Base-by-base conservation (phyloP, 2,797 vertebrate species). In the Petrocephalus sullivani region DNA sequence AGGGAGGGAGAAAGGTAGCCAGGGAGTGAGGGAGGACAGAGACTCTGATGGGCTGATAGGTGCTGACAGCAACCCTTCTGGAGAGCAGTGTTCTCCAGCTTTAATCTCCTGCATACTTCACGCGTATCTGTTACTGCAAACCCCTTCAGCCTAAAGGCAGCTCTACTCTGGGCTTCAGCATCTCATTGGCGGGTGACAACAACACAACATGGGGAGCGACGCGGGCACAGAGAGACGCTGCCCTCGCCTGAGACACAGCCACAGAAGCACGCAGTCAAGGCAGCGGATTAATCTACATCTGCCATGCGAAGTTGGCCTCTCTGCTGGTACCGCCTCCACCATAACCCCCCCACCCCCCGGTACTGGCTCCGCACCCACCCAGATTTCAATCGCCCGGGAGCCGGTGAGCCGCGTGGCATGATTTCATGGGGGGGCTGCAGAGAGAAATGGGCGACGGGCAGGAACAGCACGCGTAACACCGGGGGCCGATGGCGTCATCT, bases 221-320 rank as follows among this genome's bases (percentile, higher is more conserved):
- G 71, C 5, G 7, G 71, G 41, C 37, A 46, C 16, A 46, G 37
- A 8, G 7, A 7, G 33, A 33, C 7, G 91, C 91, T 90, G 93
- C 92, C 92, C 91, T 90, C 93, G 90, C 53, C 92, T 89, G 90
- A 91, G 91, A 90, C 95, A 96, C 94, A 94, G 94, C 95, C 95
- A 95, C 94, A 95, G 93, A 92, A 81, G 91, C 92, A 92, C 88
- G 12, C 92, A 94, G 96, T 95, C 94, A 95, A 96, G 95, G 94
- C 92, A 91, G 89, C 93, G 93, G 92, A 93, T 93, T 96, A 96
- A 96, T 96, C 95, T 95, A 94, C 94, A 96, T 94, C 94, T 95
- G 94, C 95, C 95, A 92, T 95, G 96, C 95, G 94, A 96, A 96
- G 96, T 96, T 95, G 95, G 93, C 93, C 92, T 93, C 94, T 96